A percentile compares a stretch with the other conserved stretches of the same genome.
Evolutionary conservation across 1,140 invertebrate species (phyloP).

Genomic region (Zophobas atratus): DNA sequence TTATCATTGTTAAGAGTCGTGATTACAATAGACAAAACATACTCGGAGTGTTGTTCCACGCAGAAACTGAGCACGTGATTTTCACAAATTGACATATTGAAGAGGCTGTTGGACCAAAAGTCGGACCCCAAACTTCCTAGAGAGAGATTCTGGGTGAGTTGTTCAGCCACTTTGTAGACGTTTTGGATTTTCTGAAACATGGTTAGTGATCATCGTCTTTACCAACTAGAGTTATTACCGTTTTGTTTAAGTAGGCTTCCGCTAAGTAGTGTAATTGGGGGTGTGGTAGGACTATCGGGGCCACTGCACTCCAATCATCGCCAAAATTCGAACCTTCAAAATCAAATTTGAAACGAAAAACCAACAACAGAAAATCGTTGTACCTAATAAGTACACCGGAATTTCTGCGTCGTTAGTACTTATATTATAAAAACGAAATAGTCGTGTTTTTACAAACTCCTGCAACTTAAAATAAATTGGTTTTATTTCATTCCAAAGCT

Average conservation of each 20-base stretch:
- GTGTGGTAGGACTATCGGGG: constrained; percentile 72
- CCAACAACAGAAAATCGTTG: constrained; percentile 54
- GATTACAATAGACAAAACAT: constrained; percentile 35
- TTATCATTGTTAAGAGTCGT: constrained; percentile 34
- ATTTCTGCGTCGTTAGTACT: constrained; percentile 59
- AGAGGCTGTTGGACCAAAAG: constrained; percentile 72
- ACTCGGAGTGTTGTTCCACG: constrained; percentile 52
- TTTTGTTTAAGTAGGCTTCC: constrained; percentile 72
- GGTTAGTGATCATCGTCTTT: constrained; percentile 3
- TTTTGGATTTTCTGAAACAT: constrained; percentile 50
- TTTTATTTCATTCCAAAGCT: constrained; percentile 71
- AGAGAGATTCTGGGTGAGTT: constrained; percentile 68
- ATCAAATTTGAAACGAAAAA: constrained; percentile 48
- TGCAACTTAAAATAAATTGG: constrained; percentile 72
- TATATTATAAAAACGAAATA: constrained; percentile 66
- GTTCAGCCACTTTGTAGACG: constrained; percentile 71
- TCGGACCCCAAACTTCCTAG: constrained; percentile 69
- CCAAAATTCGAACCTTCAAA: constrained; percentile 71
- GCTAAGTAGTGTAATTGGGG: constrained; percentile 72
- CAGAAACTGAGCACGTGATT: constrained; percentile 64
- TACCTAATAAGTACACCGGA: constrained; percentile 74
- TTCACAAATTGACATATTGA: constrained; percentile 69
- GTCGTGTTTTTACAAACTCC: constrained; percentile 68
- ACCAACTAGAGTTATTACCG: constrained; percentile 66
- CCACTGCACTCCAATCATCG: constrained; percentile 74